Base-by-base conservation (phyloP, 2,888 invertebrate species). In the Stenodera caucasica region DNA sequence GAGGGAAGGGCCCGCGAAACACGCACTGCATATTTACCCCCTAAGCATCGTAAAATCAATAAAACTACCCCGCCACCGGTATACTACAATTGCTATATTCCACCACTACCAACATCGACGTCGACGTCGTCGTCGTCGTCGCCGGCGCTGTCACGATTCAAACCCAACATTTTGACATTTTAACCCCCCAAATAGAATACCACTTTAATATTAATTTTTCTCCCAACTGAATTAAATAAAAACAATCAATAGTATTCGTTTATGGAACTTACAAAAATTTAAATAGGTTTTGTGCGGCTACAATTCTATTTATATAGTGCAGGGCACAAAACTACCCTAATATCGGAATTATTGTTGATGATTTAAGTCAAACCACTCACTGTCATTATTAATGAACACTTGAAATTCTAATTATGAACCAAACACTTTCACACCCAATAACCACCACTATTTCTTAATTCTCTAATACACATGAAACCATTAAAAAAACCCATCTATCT, bases 41-140 rank as follows among this genome's bases (percentile, higher is more conserved):
- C 72, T 67, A 72, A 74, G 71, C 72, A 69, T 70, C 73, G 76
- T 76, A 78, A 79, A 79, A 79, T 79, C 79, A 78, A 79, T 79
- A 79, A 77, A 72, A 76, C 74, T 72, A 51, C 51, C 50, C 55
- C 49, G 52, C 55, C 51, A 37, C 50, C 56, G 40, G 32, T 56
- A 26, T 61, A 57, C 57, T 54, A 30, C 45, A 45, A 45, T 45
- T 49, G 49, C 53, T 55, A 49, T 45, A 52, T 21, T 49, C 49
- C 15, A 49, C 49, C 29, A 50, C 32, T 45, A 51, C n/a, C 33
- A 37, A 33, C 51, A 50, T 51, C 58, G 50, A 29, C 40, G 50
- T 54, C 50, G 26, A n/a, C 26, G 53, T 51, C 49, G 53, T 35
- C 26, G 55, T 37, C 21, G 58, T 52, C 58, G 49, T 12, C 12